phyloP scores from a whole-genome alignment of 1,140 invertebrate genomes.

The Procambarus virginalis region DNA sequence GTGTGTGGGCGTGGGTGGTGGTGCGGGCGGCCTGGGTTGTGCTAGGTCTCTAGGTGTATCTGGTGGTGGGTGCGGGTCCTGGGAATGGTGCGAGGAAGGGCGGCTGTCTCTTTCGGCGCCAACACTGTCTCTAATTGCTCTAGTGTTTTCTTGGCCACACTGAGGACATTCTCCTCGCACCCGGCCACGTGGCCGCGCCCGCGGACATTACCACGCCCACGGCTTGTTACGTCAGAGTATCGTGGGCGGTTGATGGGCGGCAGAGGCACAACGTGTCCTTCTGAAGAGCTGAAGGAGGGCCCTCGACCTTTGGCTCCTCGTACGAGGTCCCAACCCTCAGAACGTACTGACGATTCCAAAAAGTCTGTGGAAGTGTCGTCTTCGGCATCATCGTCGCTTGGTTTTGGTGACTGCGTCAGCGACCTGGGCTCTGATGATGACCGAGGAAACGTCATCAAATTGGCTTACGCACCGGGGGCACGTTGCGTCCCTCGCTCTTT shows the following conservation, averaged over 20 bases:
- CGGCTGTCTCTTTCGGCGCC: constrained; percentile 38
- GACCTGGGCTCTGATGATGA: constrained; percentile 46
- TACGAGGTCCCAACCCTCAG: constrained; percentile 61
- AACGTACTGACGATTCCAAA: constrained; percentile 56
- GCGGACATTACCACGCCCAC: constrained; percentile 10
- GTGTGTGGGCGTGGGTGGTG: not conserved
- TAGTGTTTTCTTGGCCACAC: constrained; percentile 63
- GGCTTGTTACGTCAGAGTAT: not conserved
- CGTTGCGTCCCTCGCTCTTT: constrained; percentile 26
- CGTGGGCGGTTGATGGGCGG: constrained; percentile 55
- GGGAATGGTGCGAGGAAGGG: constrained; percentile 17
- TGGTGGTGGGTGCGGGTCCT: constrained; percentile 26
- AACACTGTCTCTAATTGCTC: constrained; percentile 62
- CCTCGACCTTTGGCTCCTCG: constrained; percentile 14
- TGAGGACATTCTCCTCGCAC: constrained; percentile 50
- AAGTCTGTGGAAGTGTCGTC: constrained; percentile 19
- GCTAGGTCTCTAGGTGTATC: constrained; percentile 57
- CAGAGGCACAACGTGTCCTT: constrained; percentile 63
- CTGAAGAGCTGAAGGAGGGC: not conserved
- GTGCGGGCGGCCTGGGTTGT: not conserved
- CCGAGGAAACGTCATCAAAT: constrained; percentile 29
- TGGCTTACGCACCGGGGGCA: not conserved
- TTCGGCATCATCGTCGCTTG: not conserved
- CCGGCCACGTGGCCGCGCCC: not conserved
- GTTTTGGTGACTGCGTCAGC: not conserved